phyloP scores from a whole-genome alignment of 2,888 invertebrate genomes.

The Trichopria drosophilae region DNA sequence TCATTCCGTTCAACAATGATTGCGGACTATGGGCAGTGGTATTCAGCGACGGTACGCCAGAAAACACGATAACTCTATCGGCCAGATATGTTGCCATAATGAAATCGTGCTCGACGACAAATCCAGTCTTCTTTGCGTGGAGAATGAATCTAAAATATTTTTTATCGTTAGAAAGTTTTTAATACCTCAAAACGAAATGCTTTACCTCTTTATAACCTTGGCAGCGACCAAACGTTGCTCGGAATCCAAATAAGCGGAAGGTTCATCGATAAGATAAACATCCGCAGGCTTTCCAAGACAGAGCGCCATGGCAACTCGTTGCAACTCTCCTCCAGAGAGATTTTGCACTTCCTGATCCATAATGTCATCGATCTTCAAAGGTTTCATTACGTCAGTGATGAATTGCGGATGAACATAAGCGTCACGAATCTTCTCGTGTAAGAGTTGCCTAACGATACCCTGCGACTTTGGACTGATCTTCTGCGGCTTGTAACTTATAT shows the following conservation, averaged over 20 bases:
- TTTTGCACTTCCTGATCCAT: conserved; percentile 99
- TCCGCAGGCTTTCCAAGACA: conserved; percentile 98
- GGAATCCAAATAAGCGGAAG: conserved; percentile 98
- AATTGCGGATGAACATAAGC: conserved; percentile 98
- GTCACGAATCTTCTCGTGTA: conserved; percentile 96
- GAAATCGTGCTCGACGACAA: conserved; percentile 99
- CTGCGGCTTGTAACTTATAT: conserved; percentile 99
- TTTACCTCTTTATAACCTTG: conserved; percentile 94
- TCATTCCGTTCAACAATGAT: conserved; percentile 96
- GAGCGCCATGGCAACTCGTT: conserved; percentile 92
- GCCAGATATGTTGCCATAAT: conserved; percentile 99
- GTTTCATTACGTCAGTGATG: conserved; percentile 98
- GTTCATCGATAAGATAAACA: conserved; percentile 98
- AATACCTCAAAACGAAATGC: conserved; percentile 9
- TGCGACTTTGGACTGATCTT: conserved; percentile 98
- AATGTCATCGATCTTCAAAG: conserved; percentile 93
- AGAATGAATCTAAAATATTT: conserved; percentile 77
- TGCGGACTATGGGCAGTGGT: conserved; percentile 91
- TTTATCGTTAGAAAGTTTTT: neutral
- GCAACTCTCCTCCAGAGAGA: conserved; percentile 98
- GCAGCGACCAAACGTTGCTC: conserved; percentile 99
- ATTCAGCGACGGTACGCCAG: conserved; percentile 86
- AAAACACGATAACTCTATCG: conserved; percentile 98
- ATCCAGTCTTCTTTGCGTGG: conserved; percentile 99
- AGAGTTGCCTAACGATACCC: conserved; percentile 86